These are phyloP conservation scores for Xenotilapia longispinis DNA, from an alignment of 2,113 vertebrate species.

Conservation along the genomic window DNA sequence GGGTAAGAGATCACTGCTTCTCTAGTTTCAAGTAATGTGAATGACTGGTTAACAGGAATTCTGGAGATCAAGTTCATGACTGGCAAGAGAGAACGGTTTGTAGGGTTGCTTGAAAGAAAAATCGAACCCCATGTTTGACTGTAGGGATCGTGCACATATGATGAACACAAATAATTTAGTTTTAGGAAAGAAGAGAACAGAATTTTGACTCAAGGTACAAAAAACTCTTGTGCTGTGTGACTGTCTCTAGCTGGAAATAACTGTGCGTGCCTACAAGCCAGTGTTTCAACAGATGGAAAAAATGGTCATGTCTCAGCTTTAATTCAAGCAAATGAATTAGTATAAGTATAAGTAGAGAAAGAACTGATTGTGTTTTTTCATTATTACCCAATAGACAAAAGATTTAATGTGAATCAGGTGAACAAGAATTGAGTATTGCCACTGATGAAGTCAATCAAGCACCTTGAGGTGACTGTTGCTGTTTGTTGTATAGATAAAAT, in stretches of 20 bases:
- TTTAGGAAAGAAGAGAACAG: neutral
- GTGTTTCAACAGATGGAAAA: neutral
- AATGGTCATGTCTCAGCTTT: neutral
- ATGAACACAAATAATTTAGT: neutral
- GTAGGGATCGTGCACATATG: neutral
- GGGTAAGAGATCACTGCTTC: neutral
- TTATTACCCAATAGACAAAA: neutral
- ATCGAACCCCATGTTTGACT: neutral
- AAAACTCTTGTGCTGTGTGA: neutral
- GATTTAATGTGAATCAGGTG: neutral
- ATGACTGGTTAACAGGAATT: neutral
- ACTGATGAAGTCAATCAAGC: neutral
- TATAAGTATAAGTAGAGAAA: neutral
- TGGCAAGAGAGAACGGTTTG: neutral
- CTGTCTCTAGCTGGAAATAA: neutral
- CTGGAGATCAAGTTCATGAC: neutral
- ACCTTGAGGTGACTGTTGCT: neutral
- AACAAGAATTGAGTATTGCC: neutral
- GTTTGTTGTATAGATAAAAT: neutral
- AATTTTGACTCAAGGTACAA: neutral
- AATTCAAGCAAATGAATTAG: neutral
- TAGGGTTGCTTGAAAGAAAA: neutral
- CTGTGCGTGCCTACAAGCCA: neutral
- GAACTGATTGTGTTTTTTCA: neutral
- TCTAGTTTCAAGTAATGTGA: neutral